phyloP scores from a whole-genome alignment of 2,888 invertebrate species.

The Epinotia demarniana region DNA sequence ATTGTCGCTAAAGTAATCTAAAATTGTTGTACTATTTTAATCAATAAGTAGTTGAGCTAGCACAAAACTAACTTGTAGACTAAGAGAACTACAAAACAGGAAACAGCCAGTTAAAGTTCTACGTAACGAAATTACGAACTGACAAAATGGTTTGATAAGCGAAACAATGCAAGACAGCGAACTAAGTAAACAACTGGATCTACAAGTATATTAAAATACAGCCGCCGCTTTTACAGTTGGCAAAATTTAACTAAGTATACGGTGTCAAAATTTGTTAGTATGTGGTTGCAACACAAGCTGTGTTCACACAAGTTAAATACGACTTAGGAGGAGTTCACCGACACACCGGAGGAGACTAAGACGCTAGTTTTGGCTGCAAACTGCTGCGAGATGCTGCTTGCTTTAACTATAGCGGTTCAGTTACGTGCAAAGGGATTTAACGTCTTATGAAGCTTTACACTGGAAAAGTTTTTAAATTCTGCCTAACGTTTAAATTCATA shows the following conservation, averaged over 20 bases:
- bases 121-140: conserved; percentile 38
- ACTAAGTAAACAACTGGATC: conserved; percentile 55
- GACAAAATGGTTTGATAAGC: conserved; percentile 53
- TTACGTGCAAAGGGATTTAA: conserved; percentile 27
- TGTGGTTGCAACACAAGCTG: conserved; percentile 78
- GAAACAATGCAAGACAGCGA: conserved; percentile 55
- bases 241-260: conserved; percentile 64
- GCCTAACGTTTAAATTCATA: no score
- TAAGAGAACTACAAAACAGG: conserved; percentile 22
- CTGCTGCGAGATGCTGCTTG: conserved; percentile 58
- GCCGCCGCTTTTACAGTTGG: conserved; percentile 48
- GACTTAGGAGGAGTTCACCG: conserved; percentile 76
- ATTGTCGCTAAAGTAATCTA: neutral
- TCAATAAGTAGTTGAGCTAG: neutral
- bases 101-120: conserved; percentile 32
- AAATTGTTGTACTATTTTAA: neutral
- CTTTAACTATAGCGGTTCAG: conserved; percentile 52
- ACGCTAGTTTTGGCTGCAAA: conserved; percentile 67
- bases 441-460: conserved; percentile 20
- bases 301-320: conserved; percentile 78
- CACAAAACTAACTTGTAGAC: conserved; percentile 4
- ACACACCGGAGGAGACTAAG: conserved; percentile 75
- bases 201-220: conserved; percentile 63
- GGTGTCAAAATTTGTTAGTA: conserved; percentile 80
- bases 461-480: neutral